These are phyloP conservation scores for Synergus itoensis DNA, from an alignment of 2,888 invertebrate genomes.

Conservation along the genomic window DNA sequence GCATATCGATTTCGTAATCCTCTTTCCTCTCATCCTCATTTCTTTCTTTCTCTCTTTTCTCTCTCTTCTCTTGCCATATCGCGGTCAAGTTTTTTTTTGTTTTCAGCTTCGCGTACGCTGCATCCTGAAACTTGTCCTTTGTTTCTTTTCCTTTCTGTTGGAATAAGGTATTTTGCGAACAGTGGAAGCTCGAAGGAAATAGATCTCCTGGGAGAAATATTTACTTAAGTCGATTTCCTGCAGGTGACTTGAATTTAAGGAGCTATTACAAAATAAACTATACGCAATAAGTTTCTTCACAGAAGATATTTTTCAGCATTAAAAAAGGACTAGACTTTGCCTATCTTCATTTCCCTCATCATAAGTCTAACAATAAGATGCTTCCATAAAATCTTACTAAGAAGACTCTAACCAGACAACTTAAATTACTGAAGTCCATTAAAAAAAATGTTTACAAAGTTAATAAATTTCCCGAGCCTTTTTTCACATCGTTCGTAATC, in stretches of 20 bases:
- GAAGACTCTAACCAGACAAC: too few species aligned
- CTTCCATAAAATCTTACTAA: too few species aligned
- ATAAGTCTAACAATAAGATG: too few species aligned
- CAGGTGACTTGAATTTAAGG: too few species aligned
- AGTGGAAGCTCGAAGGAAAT: constrained; percentile 8
- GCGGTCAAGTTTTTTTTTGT: constrained; percentile 34
- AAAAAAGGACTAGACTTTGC: too few species aligned
- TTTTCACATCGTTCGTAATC: constrained; percentile 2
- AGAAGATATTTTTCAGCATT: too few species aligned
- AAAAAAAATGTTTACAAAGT: background rate
- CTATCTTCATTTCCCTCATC: background rate
- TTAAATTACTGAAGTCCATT: background rate
- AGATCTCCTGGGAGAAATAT: constrained; percentile 14
- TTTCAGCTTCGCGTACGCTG: background rate
- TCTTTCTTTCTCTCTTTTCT: background rate
- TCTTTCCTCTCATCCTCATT: background rate
- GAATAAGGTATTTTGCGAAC: constrained; percentile 12
- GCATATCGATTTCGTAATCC: constrained; percentile 44
- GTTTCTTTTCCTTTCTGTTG: background rate
- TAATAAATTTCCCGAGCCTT: background rate
- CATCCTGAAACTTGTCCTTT: constrained; percentile 10
- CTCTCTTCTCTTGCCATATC: background rate
- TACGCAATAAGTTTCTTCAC: too few species aligned
- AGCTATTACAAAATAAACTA: too few species aligned
- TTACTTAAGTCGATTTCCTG: background rate